Evolutionary conservation across 2,797 vertebrate genomes (phyloP), one percentile per base, ranked within the genome.

Genomic region (Poeciliopsis presidionis): DNA sequence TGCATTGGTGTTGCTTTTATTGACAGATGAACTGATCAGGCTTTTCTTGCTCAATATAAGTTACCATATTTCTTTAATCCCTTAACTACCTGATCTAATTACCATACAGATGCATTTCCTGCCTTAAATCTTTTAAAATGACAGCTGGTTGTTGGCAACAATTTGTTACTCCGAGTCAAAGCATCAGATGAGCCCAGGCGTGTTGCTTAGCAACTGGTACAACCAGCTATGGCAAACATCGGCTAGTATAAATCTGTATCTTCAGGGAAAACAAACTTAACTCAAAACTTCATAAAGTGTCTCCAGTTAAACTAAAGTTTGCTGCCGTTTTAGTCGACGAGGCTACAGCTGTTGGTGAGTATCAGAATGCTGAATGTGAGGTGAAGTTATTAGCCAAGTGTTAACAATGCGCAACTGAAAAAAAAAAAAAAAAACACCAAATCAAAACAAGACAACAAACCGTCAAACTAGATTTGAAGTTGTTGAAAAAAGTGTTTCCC

Each of bases 191-290:
- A 36, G 20, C 18, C 53, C 30, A 28, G 0, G 11, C 28, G 25
- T 53, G 84, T 84, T 81, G 83, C 83, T 70, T 72, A 76, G 88
- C 75, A 88, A 88, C 80, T 30, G 16, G 4, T 79, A 63, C 59
- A 14, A 36, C 57, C 9, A 65, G 51, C 33, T 7, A 20, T 45
- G 28, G 43, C 11, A 43, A 47, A 71, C 72, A 46, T 0, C 9
- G 43, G 14, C 22, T 28, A 53, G 20, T 61, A n/a, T 73, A 41
- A 73, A 73, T 39, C 33, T 55, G 18, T 14, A 41, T 59, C 12
- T 59, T 28, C 11, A 46, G 30, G 30, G 1, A 12, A 5, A 47
- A 5, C 11, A 30, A 30, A 30, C 8, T 46, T 6, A 14, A 18
- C 7, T 72, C 46, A 13, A 53, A n/a, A 73, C 13, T 25, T 36